A percentile compares a stretch with the other conserved stretches of the same genome.
These are phyloP conservation scores for Norana najaformis DNA, from an alignment of 2,888 invertebrate species.

Conservation along the genomic window DNA sequence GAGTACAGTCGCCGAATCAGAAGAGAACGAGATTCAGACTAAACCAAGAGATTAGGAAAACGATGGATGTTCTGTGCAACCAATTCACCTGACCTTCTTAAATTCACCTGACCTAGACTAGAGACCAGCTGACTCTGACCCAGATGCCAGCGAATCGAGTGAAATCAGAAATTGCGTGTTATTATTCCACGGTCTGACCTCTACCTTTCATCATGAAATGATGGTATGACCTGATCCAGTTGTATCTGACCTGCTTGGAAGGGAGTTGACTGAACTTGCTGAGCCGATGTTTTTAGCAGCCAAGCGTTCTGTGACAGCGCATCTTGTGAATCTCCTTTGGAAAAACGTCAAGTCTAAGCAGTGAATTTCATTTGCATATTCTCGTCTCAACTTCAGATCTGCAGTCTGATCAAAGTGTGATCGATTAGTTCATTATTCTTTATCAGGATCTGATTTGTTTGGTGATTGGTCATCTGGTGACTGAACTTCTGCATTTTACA, in stretches of 20 bases:
- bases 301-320: not conserved
- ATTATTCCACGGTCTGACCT: not conserved
- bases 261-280: not conserved
- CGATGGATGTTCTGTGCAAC: not conserved
- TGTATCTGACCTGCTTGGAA: not conserved
- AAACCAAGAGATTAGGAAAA: not conserved
- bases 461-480: not conserved
- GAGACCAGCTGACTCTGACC: not conserved
- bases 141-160: too few species aligned
- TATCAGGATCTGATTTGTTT: not conserved
- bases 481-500: too few species aligned
- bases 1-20: slow-evolving; percentile 73
- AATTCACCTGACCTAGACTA: not conserved
- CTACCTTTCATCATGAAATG: not conserved
- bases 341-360: not conserved
- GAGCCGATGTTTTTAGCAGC: not conserved
- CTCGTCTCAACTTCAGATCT: not conserved
- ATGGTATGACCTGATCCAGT: too few species aligned
- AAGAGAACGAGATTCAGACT: not conserved
- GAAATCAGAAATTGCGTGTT: too few species aligned
- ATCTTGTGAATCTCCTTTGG: not conserved
- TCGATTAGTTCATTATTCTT: not conserved
- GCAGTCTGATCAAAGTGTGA: not conserved
- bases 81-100: not conserved
- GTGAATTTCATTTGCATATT: not conserved